Evolutionary conservation across 2,797 vertebrate genomes (phyloP).

Genomic region (Sebastes steindachneri): DNA sequence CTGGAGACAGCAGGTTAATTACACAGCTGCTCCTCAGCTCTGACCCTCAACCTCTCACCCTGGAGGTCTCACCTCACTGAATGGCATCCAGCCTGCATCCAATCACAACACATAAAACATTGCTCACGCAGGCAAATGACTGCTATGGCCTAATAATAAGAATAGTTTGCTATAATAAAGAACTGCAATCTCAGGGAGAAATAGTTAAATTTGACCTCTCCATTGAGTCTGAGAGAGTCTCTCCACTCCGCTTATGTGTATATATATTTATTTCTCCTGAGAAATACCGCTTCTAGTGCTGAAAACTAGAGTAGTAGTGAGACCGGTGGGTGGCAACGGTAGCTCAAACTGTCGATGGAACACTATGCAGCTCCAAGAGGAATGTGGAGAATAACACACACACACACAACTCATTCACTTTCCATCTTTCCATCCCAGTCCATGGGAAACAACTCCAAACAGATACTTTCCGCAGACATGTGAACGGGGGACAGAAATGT

Average conservation of each 20-base stretch:
- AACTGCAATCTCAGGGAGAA: background rate
- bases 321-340: slow-evolving; percentile 60
- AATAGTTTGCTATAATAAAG: background rate
- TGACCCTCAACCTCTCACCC: slow-evolving; percentile 48
- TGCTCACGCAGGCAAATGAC: background rate
- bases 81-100: slow-evolving; percentile 4
- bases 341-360: slow-evolving; percentile 48
- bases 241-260: background rate
- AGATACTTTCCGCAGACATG: background rate
- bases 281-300: slow-evolving; percentile 60
- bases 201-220: background rate
- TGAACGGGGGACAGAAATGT: background rate
- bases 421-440: slow-evolving; percentile 10
- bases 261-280: slow-evolving; percentile 41
- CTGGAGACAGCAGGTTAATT: slow-evolving; percentile 40
- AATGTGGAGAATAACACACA: slow-evolving; percentile 40
- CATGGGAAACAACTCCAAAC: slow-evolving; percentile 5
- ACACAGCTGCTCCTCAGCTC: slow-evolving; percentile 29
- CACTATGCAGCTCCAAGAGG: slow-evolving; percentile 30
- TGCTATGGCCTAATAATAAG: background rate
- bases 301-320: slow-evolving; percentile 71
- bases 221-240: background rate
- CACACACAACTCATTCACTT: slow-evolving; percentile 2
- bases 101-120: background rate
- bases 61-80: background rate